phyloP scores from a whole-genome alignment of 2,888 invertebrate species.

The Cyclophora punctaria region DNA sequence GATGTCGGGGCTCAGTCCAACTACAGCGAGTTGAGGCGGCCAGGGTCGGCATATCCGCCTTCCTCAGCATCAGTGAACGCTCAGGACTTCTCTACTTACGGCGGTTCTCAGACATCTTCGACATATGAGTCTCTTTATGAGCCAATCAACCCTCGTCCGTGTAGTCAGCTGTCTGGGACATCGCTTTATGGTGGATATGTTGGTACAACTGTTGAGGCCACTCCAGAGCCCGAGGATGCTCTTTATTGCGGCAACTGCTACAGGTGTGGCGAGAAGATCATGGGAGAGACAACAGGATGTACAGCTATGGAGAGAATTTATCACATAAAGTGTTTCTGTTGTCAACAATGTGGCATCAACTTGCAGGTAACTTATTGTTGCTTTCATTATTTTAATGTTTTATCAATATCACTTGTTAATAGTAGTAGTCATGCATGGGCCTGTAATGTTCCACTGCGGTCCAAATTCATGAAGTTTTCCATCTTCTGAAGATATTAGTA shows the following conservation, averaged over 20 bases:
- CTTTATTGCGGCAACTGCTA: slow-evolving; percentile 92
- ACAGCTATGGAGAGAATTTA: slow-evolving; percentile 98
- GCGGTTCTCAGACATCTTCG: slow-evolving; percentile 77
- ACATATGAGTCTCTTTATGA: slow-evolving; percentile 80
- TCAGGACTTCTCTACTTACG: slow-evolving; percentile 74
- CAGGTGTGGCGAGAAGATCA: slow-evolving; percentile 93
- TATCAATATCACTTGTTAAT: too few relatives aligned
- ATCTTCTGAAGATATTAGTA: too few relatives aligned
- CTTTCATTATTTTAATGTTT: too few relatives aligned
- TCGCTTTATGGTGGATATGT: slow-evolving; percentile 76
- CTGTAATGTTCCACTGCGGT: too few relatives aligned
- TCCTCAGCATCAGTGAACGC: slow-evolving; percentile 67
- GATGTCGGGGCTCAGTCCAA: slow-evolving; percentile 75
- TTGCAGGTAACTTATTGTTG: slow-evolving; percentile 70
- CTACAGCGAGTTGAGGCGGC: slow-evolving; percentile 76
- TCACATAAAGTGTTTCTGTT: slow-evolving; percentile 96
- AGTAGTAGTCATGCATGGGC: too few relatives aligned
- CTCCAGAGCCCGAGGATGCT: slow-evolving; percentile 80
- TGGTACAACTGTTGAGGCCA: slow-evolving; percentile 87
- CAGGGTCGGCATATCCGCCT: slow-evolving; percentile 74
- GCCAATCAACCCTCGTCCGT: slow-evolving; percentile 77
- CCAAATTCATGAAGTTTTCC: too few relatives aligned
- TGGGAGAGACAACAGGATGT: slow-evolving; percentile 96
- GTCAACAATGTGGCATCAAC: slow-evolving; percentile 91
- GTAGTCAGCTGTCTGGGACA: slow-evolving; percentile 76